Percentiles rank a stretch among this genome's conserved stretches.
These are phyloP conservation scores for Pterocles gutturalis DNA, from an alignment of 2,113 vertebrate species.

Conservation along the genomic window DNA sequence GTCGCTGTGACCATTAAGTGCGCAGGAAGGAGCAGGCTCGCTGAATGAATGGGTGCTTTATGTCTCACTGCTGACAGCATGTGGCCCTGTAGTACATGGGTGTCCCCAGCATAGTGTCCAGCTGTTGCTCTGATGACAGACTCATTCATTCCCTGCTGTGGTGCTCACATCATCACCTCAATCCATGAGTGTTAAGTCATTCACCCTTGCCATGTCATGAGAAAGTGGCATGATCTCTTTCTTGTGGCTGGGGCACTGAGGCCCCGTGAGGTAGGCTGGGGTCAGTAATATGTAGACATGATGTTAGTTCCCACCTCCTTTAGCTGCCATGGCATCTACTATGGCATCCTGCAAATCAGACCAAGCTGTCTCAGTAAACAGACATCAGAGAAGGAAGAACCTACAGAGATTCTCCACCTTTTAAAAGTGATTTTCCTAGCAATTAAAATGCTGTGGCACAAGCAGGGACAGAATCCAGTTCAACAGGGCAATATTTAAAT, in stretches of 20 bases:
- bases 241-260: too few relatives aligned
- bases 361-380: not conserved
- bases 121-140: not conserved
- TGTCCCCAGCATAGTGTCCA: too few relatives aligned
- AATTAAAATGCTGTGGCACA: not conserved
- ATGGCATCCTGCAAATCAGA: not conserved
- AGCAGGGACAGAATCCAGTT: not conserved
- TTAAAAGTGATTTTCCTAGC: not conserved
- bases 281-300: rapidly evolving
- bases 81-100: too few relatives aligned
- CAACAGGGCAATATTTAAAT: not conserved
- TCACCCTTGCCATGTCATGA: rapidly evolving
- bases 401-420: not conserved
- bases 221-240: not conserved
- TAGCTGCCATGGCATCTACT: rapidly evolving
- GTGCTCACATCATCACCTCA: not conserved
- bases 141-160: not conserved
- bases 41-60: not conserved
- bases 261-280: not conserved
- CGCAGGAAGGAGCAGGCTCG: rapidly evolving
- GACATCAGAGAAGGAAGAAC: not conserved
- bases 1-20: too few relatives aligned
- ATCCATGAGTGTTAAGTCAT: not conserved
- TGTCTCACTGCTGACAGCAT: rapidly evolving
- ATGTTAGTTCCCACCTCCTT: not conserved